phyloP scores from a whole-genome alignment of 2,888 invertebrate genomes.

The Drosophila paracracens region DNA sequence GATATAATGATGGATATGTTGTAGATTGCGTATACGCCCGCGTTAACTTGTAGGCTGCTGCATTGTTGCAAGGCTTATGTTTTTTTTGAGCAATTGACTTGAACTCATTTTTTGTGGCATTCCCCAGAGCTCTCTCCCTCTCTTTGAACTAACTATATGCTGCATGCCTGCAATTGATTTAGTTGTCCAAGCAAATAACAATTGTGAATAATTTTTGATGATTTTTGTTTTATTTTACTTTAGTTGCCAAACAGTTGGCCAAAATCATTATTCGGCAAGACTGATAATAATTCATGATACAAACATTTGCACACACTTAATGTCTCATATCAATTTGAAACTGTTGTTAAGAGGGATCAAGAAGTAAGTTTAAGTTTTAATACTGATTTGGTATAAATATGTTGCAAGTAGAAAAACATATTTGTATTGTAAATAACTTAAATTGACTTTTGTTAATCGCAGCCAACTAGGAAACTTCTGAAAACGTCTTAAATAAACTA shows the following conservation, averaged over 20 bases:
- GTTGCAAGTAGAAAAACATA: background rate
- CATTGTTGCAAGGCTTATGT: slow-evolving; percentile 25
- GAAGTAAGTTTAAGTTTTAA: background rate
- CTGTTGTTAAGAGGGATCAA: background rate
- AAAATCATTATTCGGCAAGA: background rate
- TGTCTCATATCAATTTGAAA: background rate
- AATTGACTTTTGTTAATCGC: background rate
- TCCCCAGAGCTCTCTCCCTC: background rate
- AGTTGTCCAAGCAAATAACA: slow-evolving; percentile 1
- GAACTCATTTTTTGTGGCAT: slow-evolving; percentile 17
- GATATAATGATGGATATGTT: slow-evolving; percentile 72
- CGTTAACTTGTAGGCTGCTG: slow-evolving; percentile 7
- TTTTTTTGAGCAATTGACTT: slow-evolving; percentile 36
- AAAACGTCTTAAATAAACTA: background rate
- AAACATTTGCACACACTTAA: background rate
- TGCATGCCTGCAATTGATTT: slow-evolving; percentile 47
- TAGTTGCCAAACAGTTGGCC: background rate
- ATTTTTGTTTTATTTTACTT: background rate
- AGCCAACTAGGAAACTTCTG: too few species aligned
- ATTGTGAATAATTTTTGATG: slow-evolving; percentile 12
- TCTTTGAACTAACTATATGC: too few species aligned
- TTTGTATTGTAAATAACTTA: background rate
- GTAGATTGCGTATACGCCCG: slow-evolving; percentile 63
- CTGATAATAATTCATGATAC: background rate
- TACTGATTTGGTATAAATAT: background rate